phyloP scores from a whole-genome alignment of 2,113 vertebrate species.

The Polypterus bichir region DNA sequence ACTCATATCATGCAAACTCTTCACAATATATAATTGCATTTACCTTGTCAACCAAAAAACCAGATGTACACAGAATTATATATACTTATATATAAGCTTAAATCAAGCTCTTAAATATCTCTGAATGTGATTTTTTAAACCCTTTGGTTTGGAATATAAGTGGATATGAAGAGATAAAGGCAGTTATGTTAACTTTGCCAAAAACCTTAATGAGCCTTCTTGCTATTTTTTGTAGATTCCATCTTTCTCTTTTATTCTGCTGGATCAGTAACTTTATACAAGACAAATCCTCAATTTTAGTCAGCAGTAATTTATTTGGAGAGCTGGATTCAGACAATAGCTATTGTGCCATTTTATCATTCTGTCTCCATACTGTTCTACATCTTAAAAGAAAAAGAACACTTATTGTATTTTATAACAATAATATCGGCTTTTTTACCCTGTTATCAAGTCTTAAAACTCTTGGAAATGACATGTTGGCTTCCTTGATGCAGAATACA shows the following conservation, averaged over 20 bases:
- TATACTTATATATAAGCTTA: too few species aligned
- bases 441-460: conserved; percentile 11
- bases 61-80: too few species aligned
- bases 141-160: too few species aligned
- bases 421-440: conserved; percentile 11
- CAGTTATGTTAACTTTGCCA: too few species aligned
- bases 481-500: conserved; percentile 11
- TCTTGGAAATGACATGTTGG: conserved; percentile 5
- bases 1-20: too few species aligned
- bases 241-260: not conserved
- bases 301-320: not conserved
- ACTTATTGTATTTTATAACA: conserved; percentile 6
- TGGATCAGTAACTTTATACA: conserved; percentile 2
- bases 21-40: too few species aligned
- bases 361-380: not conserved
- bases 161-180: too few species aligned
- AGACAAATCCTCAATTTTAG: not conserved
- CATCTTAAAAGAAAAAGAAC: not conserved
- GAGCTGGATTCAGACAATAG: not conserved
- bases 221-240: not conserved
- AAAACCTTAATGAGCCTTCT: too few species aligned
- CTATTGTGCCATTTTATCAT: conserved; percentile 2
- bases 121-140: too few species aligned
- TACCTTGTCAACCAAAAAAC: too few species aligned
- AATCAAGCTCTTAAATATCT: too few species aligned